phyloP scores from a whole-genome alignment of 1,140 invertebrate species.

The Drosophila lowei region DNA sequence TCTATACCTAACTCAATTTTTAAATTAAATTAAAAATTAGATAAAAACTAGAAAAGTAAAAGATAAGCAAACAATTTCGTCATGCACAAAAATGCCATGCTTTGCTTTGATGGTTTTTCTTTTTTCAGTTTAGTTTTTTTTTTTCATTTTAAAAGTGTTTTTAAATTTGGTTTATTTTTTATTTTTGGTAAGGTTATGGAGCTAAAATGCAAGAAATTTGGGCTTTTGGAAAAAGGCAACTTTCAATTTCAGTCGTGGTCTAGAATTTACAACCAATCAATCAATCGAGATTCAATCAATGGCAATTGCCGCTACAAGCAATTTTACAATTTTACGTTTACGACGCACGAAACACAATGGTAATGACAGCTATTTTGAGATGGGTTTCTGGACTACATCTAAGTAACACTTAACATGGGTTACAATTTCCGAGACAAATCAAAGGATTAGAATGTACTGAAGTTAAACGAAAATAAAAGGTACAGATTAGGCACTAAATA shows the following conservation, averaged over 20 bases:
- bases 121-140: constrained; percentile 33
- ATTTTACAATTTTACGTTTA: constrained; percentile 27
- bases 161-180: constrained; percentile 39
- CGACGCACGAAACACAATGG: constrained; percentile 36
- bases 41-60: constrained; percentile 8
- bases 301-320: constrained; percentile 23
- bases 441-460: constrained; percentile 4
- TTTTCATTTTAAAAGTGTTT: constrained; percentile 31
- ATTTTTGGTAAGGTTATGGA: constrained; percentile 39
- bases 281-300: constrained; percentile 10
- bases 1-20: constrained; percentile 10
- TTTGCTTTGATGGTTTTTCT: constrained; percentile 47
- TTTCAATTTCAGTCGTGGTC: constrained; percentile 33
- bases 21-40: background rate
- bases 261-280: constrained; percentile 35
- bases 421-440: constrained; percentile 11
- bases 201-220: constrained; percentile 47
- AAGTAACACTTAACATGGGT: constrained; percentile 40
- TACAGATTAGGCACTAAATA: constrained; percentile 30
- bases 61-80: constrained; percentile 49
- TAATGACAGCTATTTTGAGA: constrained; percentile 29
- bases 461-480: constrained; percentile 18
- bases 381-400: constrained; percentile 31
- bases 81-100: constrained; percentile 83
- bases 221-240: constrained; percentile 18